Base-by-base conservation (phyloP, 1,140 invertebrate species). In the Oreohelix idahoensis region DNA sequence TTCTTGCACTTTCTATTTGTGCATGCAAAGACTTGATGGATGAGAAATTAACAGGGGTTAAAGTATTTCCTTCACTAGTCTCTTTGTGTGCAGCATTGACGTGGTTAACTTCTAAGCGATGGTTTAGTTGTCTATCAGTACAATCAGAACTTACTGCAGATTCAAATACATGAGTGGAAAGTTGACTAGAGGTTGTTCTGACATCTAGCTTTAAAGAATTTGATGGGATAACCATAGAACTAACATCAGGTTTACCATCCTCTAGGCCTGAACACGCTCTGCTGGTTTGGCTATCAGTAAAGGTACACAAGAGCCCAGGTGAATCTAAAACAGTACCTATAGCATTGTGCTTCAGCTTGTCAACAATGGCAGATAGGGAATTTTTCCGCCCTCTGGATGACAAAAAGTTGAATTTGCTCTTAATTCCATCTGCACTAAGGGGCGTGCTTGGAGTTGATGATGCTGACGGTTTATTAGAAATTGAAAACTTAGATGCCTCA, bases 311-410 rank as follows among this genome's bases (percentile, higher is more conserved):
- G 8, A 66, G 63, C 8, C n/a, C 63, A 35, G 63, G 29, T 8
- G 63, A 70, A 39, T 74, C 80, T 1, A 82, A 38, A 5, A n/a
- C 36, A 32, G 23, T 23, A 0, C 80, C 80, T 2, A 71, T 66
- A 49, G 79, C 79, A 39, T 75, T 82, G n/a, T 82, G 69, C 39
- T 82, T 96, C 15, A 98, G 90, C 89, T 97, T 97, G 88, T 97
- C 96, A 81, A 97, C 96, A 0, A 98, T 96, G 0, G 96, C 96
- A 81, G 95, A 96, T 4, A 97, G 92, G 0, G 96, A 96, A 66
- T 95, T 95, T 91, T 97, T 97, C 74, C 95, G 93, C 92, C 79
- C 85, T 39, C 85, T 83, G 17, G 94, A 93, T 2, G 76, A 76
- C 49, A 77, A 63, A 53, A 49, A 69, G 5, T 42, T 53, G 53